Percentiles rank a stretch among this genome's conserved stretches.
These are phyloP conservation scores for Epinotia ramella DNA, from an alignment of 2,888 invertebrate genomes.

Conservation along the genomic window DNA sequence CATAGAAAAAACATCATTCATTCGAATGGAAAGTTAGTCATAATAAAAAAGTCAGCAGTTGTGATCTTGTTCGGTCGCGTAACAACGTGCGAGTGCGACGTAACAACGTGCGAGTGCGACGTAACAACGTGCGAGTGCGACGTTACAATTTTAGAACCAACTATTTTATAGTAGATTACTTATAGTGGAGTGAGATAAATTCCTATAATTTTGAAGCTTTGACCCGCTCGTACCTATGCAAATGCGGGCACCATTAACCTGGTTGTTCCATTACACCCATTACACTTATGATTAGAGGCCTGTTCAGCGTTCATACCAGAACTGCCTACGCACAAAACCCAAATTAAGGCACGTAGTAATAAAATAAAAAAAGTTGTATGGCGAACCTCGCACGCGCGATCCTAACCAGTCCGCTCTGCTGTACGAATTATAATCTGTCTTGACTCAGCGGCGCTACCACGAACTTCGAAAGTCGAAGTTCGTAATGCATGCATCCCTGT, in stretches of 20 bases:
- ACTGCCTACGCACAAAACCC: constrained; percentile 9
- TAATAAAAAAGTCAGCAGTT: neutral
- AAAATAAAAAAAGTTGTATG: neutral
- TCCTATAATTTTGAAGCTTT: neutral
- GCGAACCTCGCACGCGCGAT: constrained; percentile 52
- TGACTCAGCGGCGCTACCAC: too few relatives aligned
- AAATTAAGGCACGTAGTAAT: constrained; percentile 11
- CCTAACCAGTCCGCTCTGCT: constrained; percentile 51
- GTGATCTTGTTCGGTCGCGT: too few relatives aligned
- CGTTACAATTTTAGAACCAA: too few relatives aligned
- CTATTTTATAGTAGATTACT: neutral
- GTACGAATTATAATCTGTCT: neutral
- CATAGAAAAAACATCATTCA: neutral
- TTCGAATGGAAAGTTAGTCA: neutral
- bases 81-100: too few relatives aligned
- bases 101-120: too few relatives aligned
- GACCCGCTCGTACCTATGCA: neutral
- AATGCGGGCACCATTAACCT: neutral
- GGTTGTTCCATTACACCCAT: neutral
- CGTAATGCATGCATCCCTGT: too few relatives aligned
- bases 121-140: too few relatives aligned
- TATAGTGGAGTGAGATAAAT: neutral
- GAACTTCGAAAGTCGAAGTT: too few relatives aligned
- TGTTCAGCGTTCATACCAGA: neutral
- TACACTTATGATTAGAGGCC: neutral